phyloP scores from a whole-genome alignment of 2,113 vertebrate species.

The Condylura cristata region DNA sequence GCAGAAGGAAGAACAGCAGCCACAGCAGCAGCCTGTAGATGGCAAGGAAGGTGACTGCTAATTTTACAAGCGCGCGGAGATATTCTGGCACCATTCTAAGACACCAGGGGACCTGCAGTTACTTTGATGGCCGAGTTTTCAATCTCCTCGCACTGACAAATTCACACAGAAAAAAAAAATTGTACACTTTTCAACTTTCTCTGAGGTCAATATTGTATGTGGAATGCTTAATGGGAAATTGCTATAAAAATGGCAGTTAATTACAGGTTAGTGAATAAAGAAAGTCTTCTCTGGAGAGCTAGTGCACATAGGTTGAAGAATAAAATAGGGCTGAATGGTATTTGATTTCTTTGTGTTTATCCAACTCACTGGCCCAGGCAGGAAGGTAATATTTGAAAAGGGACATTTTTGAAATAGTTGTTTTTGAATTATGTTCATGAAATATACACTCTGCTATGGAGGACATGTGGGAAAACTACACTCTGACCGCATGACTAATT shows the following conservation, averaged over 20 bases:
- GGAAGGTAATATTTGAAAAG: slow-evolving; percentile 71
- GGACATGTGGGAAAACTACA: slow-evolving; percentile 77
- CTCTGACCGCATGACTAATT: slow-evolving; percentile 78
- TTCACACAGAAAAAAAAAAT: neutral
- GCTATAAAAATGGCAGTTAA: slow-evolving; percentile 54
- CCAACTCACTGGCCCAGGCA: slow-evolving; percentile 66
- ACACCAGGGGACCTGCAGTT: neutral
- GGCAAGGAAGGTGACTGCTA: neutral
- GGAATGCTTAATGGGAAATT: slow-evolving; percentile 12
- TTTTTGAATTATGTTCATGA: slow-evolving; percentile 68
- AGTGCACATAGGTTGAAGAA: slow-evolving; percentile 47
- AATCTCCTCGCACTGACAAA: neutral
- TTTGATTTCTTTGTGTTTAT: slow-evolving; percentile 77
- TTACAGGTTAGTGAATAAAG: slow-evolving; percentile 61
- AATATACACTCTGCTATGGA: slow-evolving; percentile 50
- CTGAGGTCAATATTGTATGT: neutral
- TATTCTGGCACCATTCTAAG: neutral
- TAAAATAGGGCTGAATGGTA: slow-evolving; percentile 49
- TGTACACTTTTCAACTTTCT: neutral
- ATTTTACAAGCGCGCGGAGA: neutral
- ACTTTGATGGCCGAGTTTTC: neutral
- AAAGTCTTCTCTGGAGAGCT: slow-evolving; percentile 67
- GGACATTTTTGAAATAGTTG: slow-evolving; percentile 78
- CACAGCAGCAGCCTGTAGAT: neutral
- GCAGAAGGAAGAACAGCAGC: neutral